Evolutionary conservation across 1,140 invertebrate genomes (phyloP), one percentile per base, ranked within the genome.

Genomic region (Apolygus lucorum): DNA sequence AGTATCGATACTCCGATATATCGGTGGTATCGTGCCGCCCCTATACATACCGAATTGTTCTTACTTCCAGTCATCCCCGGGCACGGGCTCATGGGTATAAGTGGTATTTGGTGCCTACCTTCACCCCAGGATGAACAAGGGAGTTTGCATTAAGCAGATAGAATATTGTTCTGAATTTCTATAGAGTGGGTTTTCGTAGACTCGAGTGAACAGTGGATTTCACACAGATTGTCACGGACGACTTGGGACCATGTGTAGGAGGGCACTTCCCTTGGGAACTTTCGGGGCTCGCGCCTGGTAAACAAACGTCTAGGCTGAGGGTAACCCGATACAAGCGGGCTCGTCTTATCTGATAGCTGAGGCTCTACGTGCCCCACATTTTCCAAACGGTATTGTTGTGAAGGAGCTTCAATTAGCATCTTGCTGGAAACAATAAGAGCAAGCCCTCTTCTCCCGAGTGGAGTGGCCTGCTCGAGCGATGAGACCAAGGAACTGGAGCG

Each of bases 381-480:
- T 59, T 59, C 54, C 54, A 59, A 59, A 59, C 54, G 54, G 54
- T 59, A 59, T 59, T 59, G 54, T 59, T 59, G 54, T 59, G 54
- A 59, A 59, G 54, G 54, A 59, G 54, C 54, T 59, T 59, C 54
- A 59, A 59, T 59, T 59, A 59, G 54, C 54, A 59, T 59, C 54
- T 59, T 59, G 54, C 54, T 59, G 11, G 54, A 59, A 59, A 59
- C 54, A 59, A 59, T 59, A 59, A 59, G 54, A 59, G 54, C 54
- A 24, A 21, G 13, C 4, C 54, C 8, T 42, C 34, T 59, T 59
- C n/a, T n/a, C n/a, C n/a, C n/a, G n/a, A n/a, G n/a, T n/a, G n/a
- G n/a, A n/a, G 13, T 13, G 22, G 22, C 8, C 4, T 21, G 54
- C 54, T 59, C 54, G 54, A 59, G 54, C 54, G 54, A 59, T 59